Evolutionary conservation across 2,113 vertebrate species (phyloP), one percentile per base, ranked within the genome.

Genomic region (Menidia beryllina): DNA sequence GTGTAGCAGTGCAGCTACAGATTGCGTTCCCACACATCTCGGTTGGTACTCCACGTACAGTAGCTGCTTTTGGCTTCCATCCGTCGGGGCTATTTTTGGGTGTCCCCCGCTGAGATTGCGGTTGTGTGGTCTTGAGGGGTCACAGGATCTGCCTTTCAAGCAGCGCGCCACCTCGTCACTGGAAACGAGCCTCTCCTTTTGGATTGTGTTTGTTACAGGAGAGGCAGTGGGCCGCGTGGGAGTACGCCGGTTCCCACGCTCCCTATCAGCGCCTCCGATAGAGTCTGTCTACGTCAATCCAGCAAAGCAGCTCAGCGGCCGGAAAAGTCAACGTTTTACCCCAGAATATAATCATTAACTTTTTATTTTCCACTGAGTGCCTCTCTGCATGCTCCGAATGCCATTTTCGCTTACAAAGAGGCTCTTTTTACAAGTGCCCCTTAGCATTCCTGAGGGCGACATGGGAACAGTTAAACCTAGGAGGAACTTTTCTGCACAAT

Each of bases 241-340:
- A 91, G 80, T 79, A 75, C 19, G 20, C 39, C 48, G 59, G 59
- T 92, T 93, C 86, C 88, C 90, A 90, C 86, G 76, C 72, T 63
- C 79, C 56, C 36, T 75, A 79, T 88, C 88, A 53, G 58, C 67
- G 63, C 20, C n/a, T 67, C 75, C 57, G 41, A 45, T 45, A 45
- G 41, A 45, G 41, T 19, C 64, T 54, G 85, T 84, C 82, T 70
- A 56, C 56, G 34, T 71, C 69, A 67, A 69, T 65, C 58, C 77
- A 48, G 39, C 51, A 34, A 14, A 69, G 52, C 36, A 11, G 63
- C 26, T 41, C 24, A 8, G 53, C 38, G 10, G 38, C 30, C 43
- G 36, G 12, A 9, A 65, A 72, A 57, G 65, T 72, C 26, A 57
- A 70, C 3, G 62, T 67, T 84, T 78, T 43, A 60, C 53, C 34